phyloP scores from a whole-genome alignment of 2,888 invertebrate species.

The Odontomyia ornata region DNA sequence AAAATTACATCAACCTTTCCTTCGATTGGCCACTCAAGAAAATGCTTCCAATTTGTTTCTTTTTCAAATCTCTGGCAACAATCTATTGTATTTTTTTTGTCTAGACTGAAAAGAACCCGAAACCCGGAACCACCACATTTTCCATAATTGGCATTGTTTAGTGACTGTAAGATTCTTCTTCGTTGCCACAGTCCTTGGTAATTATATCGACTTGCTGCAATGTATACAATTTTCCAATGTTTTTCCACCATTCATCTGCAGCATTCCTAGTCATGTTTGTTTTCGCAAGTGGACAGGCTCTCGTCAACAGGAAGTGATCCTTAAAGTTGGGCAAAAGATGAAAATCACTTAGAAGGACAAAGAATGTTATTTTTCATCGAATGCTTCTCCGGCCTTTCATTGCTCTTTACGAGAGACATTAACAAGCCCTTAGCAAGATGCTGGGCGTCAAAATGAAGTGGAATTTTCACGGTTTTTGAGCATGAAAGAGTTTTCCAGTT shows the following conservation, averaged over 20 bases:
- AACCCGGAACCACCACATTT: conserved; percentile 13
- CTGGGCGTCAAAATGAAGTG: not conserved
- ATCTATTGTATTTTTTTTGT: conserved; percentile 16
- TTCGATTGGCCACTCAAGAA: conserved; percentile 7
- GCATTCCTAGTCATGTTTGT: conserved; percentile 10
- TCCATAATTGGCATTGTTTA: conserved; percentile 36
- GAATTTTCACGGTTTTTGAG: conserved; percentile 28
- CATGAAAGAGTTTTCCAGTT: not conserved
- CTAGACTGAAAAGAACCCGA: conserved; percentile 12
- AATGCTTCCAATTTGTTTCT: not conserved
- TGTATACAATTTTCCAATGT: conserved; percentile 3
- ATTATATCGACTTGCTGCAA: conserved; percentile 36
- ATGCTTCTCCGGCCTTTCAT: not conserved
- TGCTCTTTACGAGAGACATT: not conserved
- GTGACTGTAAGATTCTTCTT: not conserved
- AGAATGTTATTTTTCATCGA: not conserved
- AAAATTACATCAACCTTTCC: conserved; percentile 22
- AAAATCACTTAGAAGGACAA: not conserved
- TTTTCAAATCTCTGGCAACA: not conserved
- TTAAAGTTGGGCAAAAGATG: conserved; percentile 4
- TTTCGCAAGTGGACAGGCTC: conserved; percentile 36
- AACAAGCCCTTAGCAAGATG: not conserved
- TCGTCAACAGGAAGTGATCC: not conserved
- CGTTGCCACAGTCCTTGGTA: not conserved
- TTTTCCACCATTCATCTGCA: not conserved